Evolutionary conservation across 1,140 invertebrate genomes (phyloP).

Genomic region (Magallana gigas): DNA sequence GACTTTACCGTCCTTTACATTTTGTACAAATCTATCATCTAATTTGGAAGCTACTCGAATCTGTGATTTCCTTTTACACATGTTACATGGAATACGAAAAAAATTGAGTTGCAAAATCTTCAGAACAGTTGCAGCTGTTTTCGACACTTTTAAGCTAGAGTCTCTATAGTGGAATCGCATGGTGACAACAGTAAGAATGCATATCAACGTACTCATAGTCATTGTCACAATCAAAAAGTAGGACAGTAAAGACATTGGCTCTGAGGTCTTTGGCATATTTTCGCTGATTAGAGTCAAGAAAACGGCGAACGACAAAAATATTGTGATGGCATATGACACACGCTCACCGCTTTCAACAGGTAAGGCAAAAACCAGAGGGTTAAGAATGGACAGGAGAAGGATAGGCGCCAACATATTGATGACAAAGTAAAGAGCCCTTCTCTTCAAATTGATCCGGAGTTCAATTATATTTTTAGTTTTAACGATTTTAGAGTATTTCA

Average conservation of each 20-base stretch:
- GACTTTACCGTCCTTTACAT: background rate
- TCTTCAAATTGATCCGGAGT: slow-evolving; percentile 13
- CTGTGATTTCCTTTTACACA: background rate
- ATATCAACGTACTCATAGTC: slow-evolving; percentile 14
- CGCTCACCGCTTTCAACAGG: slow-evolving; percentile 67
- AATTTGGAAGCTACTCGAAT: background rate
- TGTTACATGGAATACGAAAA: background rate
- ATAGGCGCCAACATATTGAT: slow-evolving; percentile 65
- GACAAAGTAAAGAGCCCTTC: slow-evolving; percentile 47
- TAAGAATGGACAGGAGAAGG: slow-evolving; percentile 63
- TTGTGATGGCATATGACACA: slow-evolving; percentile 67
- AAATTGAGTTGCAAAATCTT: background rate
- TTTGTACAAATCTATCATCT: background rate
- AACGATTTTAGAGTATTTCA: background rate
- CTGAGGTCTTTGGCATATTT: slow-evolving; percentile 65
- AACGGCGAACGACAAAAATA: slow-evolving; percentile 67
- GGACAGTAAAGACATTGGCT: slow-evolving; percentile 35
- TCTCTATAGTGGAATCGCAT: background rate
- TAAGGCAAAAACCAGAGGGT: slow-evolving; percentile 64
- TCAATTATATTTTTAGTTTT: background rate
- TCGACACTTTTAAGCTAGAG: background rate
- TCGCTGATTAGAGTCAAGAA: slow-evolving; percentile 65
- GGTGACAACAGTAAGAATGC: background rate
- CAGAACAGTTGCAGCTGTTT: background rate
- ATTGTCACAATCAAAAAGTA: slow-evolving; percentile 38